Evolutionary conservation across 2,797 vertebrate species (phyloP).

Genomic region (Arnoldichthys spilopterus): DNA sequence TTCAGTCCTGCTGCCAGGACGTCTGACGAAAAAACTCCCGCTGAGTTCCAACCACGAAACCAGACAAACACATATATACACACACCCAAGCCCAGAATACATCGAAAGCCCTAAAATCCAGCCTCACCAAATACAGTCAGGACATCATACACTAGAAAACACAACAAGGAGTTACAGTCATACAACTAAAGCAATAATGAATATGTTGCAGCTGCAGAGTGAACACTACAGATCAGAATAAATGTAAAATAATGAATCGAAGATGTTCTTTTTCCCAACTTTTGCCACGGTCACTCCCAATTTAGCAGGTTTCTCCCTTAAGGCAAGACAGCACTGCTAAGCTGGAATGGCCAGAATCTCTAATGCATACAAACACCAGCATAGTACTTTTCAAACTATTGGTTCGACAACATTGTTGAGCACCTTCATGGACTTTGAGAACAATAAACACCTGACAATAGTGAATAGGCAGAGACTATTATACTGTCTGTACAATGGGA

Average conservation of each 20-base stretch:
- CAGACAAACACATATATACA: constrained; percentile 1
- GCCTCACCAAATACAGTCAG: not conserved
- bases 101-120: not conserved
- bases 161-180: not conserved
- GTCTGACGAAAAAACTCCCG: constrained; percentile 31
- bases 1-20: constrained; percentile 32
- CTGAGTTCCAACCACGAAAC: constrained; percentile 16
- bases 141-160: not conserved
- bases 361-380: no score
- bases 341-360: not conserved
- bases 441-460: not conserved
- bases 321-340: not conserved
- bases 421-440: not conserved
- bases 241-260: not conserved
- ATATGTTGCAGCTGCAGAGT: not conserved
- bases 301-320: not conserved
- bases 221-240: not conserved
- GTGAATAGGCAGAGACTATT: not conserved
- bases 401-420: not conserved
- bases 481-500: not conserved
- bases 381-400: not conserved
- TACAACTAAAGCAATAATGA: not conserved
- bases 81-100: constrained; percentile 12
- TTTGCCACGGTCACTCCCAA: not conserved
- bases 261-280: no score